These are phyloP conservation scores for Myiopsitta monachus DNA, from an alignment of 2,113 vertebrate species.

Conservation along the genomic window DNA sequence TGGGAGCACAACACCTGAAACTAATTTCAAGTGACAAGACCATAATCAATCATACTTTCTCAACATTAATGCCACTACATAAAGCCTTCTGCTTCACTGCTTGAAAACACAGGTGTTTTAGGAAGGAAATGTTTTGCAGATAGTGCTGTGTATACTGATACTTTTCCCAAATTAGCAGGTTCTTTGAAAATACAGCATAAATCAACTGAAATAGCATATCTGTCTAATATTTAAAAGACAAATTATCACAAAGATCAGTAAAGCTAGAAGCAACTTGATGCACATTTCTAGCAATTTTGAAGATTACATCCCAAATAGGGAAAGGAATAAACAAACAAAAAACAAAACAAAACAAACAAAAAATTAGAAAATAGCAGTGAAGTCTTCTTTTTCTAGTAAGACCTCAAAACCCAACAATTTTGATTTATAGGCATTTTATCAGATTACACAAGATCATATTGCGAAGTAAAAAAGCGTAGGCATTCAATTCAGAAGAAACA, in stretches of 20 bases:
- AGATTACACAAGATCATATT: neutral
- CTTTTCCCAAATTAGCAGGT: neutral
- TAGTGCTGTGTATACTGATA: neutral
- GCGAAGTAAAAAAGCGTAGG: neutral
- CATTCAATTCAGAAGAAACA: neutral
- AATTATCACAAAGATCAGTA: neutral
- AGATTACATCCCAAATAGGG: neutral
- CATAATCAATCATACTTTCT: slow-evolving; percentile 76
- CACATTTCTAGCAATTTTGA: neutral
- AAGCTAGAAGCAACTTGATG: neutral
- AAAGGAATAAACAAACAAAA: neutral
- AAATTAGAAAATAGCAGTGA: neutral
- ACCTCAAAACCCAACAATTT: neutral
- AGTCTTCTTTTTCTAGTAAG: neutral
- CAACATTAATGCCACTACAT: slow-evolving; percentile 59
- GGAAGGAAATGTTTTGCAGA: slow-evolving; percentile 34
- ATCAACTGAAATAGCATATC: neutral
- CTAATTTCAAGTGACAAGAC: slow-evolving; percentile 71
- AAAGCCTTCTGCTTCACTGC: slow-evolving; percentile 65
- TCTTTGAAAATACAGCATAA: neutral
- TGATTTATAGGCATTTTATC: neutral
- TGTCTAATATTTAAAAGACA: neutral
- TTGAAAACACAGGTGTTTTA: slow-evolving; percentile 57
- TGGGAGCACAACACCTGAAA: slow-evolving; percentile 67
- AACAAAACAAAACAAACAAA: too few relatives aligned